Evolutionary conservation across 1,140 invertebrate genomes (phyloP).

Genomic region (Tetramorium simillimum): DNA sequence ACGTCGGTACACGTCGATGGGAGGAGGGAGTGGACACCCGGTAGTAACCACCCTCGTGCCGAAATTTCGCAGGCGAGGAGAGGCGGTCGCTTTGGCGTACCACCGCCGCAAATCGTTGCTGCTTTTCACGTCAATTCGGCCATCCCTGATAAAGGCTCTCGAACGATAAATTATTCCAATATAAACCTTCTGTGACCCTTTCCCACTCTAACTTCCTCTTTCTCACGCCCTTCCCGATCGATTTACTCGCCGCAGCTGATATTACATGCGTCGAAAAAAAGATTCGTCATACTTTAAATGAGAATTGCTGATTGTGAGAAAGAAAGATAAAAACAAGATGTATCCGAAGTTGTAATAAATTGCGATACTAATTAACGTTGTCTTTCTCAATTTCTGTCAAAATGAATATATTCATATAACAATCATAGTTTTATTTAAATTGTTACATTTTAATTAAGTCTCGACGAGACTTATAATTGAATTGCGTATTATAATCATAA

Average conservation of each 20-base stretch:
- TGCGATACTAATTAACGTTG: neutral
- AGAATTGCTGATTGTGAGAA: neutral
- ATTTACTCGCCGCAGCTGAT: neutral
- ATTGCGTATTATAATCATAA: neutral
- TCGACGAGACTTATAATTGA: neutral
- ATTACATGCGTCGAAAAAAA: conserved; percentile 12
- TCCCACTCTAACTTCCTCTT: neutral
- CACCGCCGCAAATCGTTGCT: conserved; percentile 71
- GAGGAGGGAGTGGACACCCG: neutral
- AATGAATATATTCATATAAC: neutral
- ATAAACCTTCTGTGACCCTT: conserved; percentile 48
- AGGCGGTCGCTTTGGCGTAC: conserved; percentile 60
- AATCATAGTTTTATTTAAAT: neutral
- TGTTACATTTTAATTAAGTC: neutral
- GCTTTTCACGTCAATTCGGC: conserved; percentile 72
- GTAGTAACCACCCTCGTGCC: conserved; percentile 33
- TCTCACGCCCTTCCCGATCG: neutral
- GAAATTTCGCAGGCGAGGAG: conserved; percentile 67
- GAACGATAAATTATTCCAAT: conserved; percentile 72
- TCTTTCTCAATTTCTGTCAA: neutral
- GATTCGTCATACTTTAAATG: neutral
- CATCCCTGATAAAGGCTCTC: conserved; percentile 64
- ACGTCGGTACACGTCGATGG: conserved; percentile 47
- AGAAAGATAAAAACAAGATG: neutral
- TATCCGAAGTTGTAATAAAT: neutral